Percentiles rank a stretch among this genome's conserved stretches.
These are phyloP conservation scores for Saccopteryx leptura DNA, from an alignment of 2,113 vertebrate genomes.

Conservation along the genomic window DNA sequence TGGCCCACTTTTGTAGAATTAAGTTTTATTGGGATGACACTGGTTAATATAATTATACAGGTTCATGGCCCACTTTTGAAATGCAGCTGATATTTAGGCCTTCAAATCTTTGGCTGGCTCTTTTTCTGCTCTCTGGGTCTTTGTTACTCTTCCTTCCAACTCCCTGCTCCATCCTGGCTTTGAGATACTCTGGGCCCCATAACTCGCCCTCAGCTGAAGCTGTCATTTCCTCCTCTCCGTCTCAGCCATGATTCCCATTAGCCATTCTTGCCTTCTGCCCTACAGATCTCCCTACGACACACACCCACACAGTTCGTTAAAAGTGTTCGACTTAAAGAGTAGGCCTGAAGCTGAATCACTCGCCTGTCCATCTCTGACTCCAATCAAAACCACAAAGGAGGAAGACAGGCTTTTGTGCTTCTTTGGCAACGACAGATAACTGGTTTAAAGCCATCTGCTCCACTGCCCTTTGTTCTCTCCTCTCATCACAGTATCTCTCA, in stretches of 20 bases:
- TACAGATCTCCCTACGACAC: background rate
- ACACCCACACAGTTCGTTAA: background rate
- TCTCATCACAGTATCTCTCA: conserved; percentile 4
- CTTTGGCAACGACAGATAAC: conserved; percentile 27
- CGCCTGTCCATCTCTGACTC: background rate
- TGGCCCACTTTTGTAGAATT: background rate
- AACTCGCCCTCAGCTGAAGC: background rate
- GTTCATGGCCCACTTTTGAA: no score
- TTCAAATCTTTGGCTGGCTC: background rate
- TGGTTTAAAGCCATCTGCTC: conserved; percentile 23
- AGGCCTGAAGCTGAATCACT: conserved; percentile 24
- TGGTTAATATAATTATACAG: no score
- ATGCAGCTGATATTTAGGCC: background rate
- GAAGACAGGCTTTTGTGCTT: conserved; percentile 15
- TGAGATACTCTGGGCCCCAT: background rate
- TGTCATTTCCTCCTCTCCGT: background rate
- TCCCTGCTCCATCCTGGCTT: conserved; percentile 1
- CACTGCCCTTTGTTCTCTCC: background rate
- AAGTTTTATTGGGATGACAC: no score
- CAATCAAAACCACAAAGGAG: conserved; percentile 33
- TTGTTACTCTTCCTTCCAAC: conserved; percentile 16
- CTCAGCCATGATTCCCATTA: background rate
- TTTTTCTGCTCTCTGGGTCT: conserved; percentile 15
- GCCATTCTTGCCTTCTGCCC: background rate
- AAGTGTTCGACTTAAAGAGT: background rate